A percentile compares a stretch with the other conserved stretches of the same genome.
Conservation (phyloP, 1,140 invertebrate species). For the Monomorium pharaonis region DNA sequence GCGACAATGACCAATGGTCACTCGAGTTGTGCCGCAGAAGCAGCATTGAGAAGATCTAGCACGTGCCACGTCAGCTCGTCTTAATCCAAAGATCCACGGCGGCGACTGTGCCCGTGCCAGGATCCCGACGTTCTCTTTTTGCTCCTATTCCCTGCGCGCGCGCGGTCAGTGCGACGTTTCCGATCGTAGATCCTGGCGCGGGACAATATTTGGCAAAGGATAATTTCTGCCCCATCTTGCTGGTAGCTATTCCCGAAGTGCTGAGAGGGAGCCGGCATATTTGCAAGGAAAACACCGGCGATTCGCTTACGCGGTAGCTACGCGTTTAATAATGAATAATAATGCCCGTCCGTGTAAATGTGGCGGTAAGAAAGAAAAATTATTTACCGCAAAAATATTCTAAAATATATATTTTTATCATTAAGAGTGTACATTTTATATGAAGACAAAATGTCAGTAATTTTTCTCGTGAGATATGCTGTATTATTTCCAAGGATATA, state of each 20-base stretch:
- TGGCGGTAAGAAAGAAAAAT: not conserved
- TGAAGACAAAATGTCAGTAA: not conserved
- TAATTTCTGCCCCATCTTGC: conserved; percentile 47
- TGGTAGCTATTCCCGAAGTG: not conserved
- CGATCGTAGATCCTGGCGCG: conserved; percentile 39
- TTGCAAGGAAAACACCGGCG: conserved; percentile 22
- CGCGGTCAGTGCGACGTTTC: conserved; percentile 70
- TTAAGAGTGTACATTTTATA: not conserved
- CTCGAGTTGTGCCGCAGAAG: conserved; percentile 67
- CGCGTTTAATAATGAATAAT: conserved; percentile 33
- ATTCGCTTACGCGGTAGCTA: conserved; percentile 33
- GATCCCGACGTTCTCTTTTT: conserved; percentile 55
- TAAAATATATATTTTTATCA: not conserved
- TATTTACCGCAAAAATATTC: not conserved
- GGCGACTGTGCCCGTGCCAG: conserved; percentile 33
- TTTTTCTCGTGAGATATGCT: not conserved
- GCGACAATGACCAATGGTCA: conserved; percentile 78
- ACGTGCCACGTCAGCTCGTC: conserved; percentile 72
- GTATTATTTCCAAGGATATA: not conserved
- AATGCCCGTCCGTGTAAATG: not conserved
- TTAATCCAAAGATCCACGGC: conserved; percentile 76
- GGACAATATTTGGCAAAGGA: conserved; percentile 57
- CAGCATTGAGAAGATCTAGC: conserved; percentile 73
- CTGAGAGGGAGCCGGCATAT: conserved; percentile 32
- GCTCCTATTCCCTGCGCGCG: conserved; percentile 60